phyloP scores from a whole-genome alignment of 2,797 vertebrate genomes.

The Chanos chanos region DNA sequence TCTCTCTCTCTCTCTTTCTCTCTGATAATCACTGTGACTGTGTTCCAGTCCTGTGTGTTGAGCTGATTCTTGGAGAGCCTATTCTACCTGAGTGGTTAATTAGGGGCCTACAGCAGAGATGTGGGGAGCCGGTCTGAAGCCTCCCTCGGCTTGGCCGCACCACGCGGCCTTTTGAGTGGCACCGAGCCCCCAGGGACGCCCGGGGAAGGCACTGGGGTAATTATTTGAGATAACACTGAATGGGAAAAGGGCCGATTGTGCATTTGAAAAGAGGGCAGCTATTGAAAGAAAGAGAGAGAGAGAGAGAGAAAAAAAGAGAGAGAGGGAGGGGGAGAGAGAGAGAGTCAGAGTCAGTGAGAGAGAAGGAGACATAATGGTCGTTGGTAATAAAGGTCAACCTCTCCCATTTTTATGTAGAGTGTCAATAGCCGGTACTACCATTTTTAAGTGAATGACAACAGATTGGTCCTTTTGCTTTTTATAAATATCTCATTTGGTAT shows the following conservation, averaged over 20 bases:
- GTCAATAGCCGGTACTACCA: slow-evolving; percentile 79
- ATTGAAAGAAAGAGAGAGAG: slow-evolving; percentile 27
- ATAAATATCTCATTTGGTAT: slow-evolving; percentile 76
- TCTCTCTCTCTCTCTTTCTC: slow-evolving; percentile 71
- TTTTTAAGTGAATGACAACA: slow-evolving; percentile 80
- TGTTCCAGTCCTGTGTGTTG: slow-evolving; percentile 81
- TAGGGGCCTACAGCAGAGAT: slow-evolving; percentile 81
- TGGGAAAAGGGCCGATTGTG: slow-evolving; percentile 60
- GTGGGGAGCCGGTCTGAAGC: slow-evolving; percentile 78
- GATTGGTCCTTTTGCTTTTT: slow-evolving; percentile 60
- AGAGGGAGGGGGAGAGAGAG: slow-evolving; percentile 8
- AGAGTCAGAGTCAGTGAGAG: too few species aligned
- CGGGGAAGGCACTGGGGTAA: slow-evolving; percentile 79
- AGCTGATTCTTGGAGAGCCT: slow-evolving; percentile 70
- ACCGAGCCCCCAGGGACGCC: slow-evolving; percentile 76
- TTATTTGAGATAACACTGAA: slow-evolving; percentile 89
- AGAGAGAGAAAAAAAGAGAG: slow-evolving; percentile 15
- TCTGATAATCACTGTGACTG: slow-evolving; percentile 74
- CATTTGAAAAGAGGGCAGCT: slow-evolving; percentile 73
- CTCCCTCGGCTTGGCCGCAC: slow-evolving; percentile 72
- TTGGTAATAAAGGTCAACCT: slow-evolving; percentile 85
- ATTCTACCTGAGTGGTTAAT: slow-evolving; percentile 89
- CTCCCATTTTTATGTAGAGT: slow-evolving; percentile 76
- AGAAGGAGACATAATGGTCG: too few species aligned
- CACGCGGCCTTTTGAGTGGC: slow-evolving; percentile 79